Conservation (phyloP, 2,797 vertebrate species). For the Cottoperca gobio region DNA sequence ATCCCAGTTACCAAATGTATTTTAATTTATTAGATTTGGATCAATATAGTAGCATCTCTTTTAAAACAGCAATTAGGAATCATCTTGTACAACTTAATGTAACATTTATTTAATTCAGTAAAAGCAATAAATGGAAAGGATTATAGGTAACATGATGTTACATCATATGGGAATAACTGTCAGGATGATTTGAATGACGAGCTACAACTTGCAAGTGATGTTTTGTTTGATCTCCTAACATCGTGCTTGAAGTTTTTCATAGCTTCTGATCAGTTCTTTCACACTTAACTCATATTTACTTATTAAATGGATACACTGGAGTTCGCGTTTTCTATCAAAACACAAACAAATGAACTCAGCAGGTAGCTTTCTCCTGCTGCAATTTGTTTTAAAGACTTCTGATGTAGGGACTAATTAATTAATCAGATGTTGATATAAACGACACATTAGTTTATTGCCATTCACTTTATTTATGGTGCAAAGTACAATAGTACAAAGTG, state of each 20-base stretch:
- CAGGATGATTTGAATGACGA: conserved; percentile 18
- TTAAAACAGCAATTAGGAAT: background rate
- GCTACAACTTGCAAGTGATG: background rate
- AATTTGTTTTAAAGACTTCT: background rate
- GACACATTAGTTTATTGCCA: background rate
- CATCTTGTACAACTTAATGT: too few species aligned
- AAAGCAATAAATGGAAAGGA: background rate
- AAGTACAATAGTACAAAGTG: too few species aligned
- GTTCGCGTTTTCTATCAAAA: background rate
- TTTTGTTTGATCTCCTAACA: conserved; percentile 4
- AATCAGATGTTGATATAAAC: background rate
- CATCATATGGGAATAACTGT: conserved; percentile 19
- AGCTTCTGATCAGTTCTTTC: conserved; percentile 9
- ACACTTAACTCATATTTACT: background rate
- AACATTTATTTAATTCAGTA: conserved; percentile 6
- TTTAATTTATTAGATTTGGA: conserved; percentile 14
- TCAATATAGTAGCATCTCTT: background rate
- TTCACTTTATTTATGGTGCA: background rate
- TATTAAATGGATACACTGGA: background rate
- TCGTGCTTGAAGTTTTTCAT: background rate
- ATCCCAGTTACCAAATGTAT: background rate
- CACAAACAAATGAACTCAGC: background rate
- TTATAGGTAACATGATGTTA: background rate
- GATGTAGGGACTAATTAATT: background rate
- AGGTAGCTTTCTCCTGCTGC: too few species aligned